Evolutionary conservation across 2,113 vertebrate species (phyloP), one percentile per base, ranked within the genome.

Genomic region (Petromus typicus): DNA sequence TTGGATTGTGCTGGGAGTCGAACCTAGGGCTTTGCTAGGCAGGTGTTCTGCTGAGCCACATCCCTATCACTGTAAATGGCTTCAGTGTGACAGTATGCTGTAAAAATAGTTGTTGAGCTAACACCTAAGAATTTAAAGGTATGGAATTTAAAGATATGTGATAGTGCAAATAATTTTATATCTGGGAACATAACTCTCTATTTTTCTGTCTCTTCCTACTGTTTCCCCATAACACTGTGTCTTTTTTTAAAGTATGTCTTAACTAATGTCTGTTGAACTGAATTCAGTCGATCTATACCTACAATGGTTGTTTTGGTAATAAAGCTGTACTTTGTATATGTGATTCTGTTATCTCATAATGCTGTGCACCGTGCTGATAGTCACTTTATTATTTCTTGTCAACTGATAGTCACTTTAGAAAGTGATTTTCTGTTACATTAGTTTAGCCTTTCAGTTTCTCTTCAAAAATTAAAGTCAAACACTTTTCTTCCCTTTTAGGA

Each of bases 401-500:
- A 95, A 7, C 14, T 54, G 16, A 48, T 23, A 59, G 63, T 93
- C 90, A 81, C 54, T 93, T 90, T 84, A 32, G 69, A 90, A 67
- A 51, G n/a, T 84, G 16, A 64, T 93, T 92, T 75, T 86, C 32
- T 82, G 92, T 92, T 92, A 25, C 71, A n/a, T 89, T 94, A 89
- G 56, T 94, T 96, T 95, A 91, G 63, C 75, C 37, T 83, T 40
- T 76, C 64, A 76, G 11, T 45, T 83, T 83, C n/a, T 76, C 45
- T 51, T 85, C 48, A 61, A 61, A 90, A 80, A 63, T 88, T 45
- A 40, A 83, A 63, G 40, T 61, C 27, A 61, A 43, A 17, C 8
- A 23, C 9, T 7, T 92, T 12, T 93, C 96, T 91, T 93, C 48
- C 34, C 45, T 97, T 98, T 92, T 80, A 99, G 99, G 99, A 99